phyloP scores from a whole-genome alignment of 92 coral and sea anemone species.

The Chrysogorgia sp. region DNA sequence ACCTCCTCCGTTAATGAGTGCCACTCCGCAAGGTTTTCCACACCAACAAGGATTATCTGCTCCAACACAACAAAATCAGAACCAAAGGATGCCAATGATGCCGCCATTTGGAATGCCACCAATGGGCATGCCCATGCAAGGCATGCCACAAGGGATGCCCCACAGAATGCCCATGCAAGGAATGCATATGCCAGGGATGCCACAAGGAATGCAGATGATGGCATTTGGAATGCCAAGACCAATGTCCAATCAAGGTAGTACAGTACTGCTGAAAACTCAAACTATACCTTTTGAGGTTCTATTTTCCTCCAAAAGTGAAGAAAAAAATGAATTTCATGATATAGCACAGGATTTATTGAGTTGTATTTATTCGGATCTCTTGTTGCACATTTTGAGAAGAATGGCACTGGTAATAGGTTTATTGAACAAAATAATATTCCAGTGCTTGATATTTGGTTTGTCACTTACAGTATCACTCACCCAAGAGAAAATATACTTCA shows the following conservation, averaged over 20 bases:
- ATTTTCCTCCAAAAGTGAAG: too few species aligned
- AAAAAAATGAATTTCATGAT: too few species aligned
- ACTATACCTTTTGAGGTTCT: too few species aligned
- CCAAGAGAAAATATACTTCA: too few species aligned
- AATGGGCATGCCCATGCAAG: constrained; percentile 40
- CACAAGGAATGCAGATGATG: constrained; percentile 59
- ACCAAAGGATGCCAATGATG: constrained; percentile 40
- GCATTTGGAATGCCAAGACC: constrained; percentile 54
- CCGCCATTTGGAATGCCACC: constrained; percentile 51
- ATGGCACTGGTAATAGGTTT: too few species aligned
- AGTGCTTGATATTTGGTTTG: too few species aligned
- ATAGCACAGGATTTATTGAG: too few species aligned
- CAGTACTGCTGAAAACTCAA: too few species aligned
- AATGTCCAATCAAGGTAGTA: constrained; percentile 34
- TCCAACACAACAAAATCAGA: constrained; percentile 15
- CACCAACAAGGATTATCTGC: constrained; percentile 22
- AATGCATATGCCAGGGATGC: constrained; percentile 55
- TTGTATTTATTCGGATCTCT: too few species aligned
- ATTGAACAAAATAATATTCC: too few species aligned
- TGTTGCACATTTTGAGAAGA: too few species aligned
- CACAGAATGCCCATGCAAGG: neutral
- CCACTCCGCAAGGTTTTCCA: constrained; percentile 42
- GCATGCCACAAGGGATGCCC: neutral
- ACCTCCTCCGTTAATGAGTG: constrained; percentile 47
- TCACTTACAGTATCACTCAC: too few species aligned